Evolutionary conservation across 2,113 vertebrate species (phyloP), one percentile per base, ranked within the genome.

Genomic region (Amia ocellicauda): DNA sequence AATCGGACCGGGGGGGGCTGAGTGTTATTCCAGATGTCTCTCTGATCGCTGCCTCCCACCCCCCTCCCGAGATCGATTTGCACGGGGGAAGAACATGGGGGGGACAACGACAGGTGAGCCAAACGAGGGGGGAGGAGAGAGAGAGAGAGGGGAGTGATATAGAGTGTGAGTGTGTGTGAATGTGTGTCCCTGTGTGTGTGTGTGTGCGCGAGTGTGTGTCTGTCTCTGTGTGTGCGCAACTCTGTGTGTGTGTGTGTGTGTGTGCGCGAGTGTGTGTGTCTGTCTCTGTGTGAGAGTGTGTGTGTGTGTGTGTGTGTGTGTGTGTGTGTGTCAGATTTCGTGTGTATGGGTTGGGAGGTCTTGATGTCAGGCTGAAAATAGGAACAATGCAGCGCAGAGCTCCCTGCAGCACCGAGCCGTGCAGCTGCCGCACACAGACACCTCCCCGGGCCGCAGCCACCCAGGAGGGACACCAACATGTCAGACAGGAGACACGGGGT

Each of bases 11-110:
- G 71, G 60, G 29, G 17, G 42, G 54, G 26, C 62, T 69, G 75
- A 75, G 54, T 75, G 73, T 78, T 82, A 79, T 76, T 80, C 77
- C 83, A 84, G 80, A 82, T 82, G n/a, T n/a, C n/a, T n/a, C n/a
- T n/a, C n/a, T n/a, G n/a, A n/a, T n/a, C n/a, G 80, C 78, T 71
- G 63, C 64, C 63, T 36, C 60, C 51, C 58, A 52, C 45, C 57
- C 14, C 10, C 24, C 36, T 14, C 31, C 9, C n/a, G 73, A 69
- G 64, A 65, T 68, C 78, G 74, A 72, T 57, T 22, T 71, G 74
- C 60, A 60, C 63, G 5, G 50, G 26, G 67, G 49, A 41, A 42
- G 42, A 31, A 45, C 58, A 61, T 68, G 74, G 26, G 17, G 31
- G 61, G 45, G 29, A 40, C 28, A 40, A 47, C n/a, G 58, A 22